A percentile compares a stretch with the other conserved stretches of the same genome.
phyloP scores from a whole-genome alignment of 2,797 vertebrate species.

The Antennarius maculatus region DNA sequence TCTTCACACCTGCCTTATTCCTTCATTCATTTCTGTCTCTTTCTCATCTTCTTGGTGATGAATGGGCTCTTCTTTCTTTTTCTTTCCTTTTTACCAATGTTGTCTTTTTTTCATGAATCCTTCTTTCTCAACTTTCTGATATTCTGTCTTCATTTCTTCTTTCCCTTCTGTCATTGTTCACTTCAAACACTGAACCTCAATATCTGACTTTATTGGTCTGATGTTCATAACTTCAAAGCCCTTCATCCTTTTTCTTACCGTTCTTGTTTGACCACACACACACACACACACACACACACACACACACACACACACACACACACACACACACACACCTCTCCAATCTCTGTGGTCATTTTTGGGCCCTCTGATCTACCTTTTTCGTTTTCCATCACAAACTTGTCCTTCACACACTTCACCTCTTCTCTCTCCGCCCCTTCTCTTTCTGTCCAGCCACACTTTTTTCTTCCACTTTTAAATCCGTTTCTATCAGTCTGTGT shows the following conservation, averaged over 20 bases:
- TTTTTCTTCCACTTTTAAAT: slow-evolving; percentile 39
- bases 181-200: slow-evolving; percentile 55
- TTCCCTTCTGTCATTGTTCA: slow-evolving; percentile 42
- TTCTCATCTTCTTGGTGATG: slow-evolving; percentile 36
- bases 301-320: slow-evolving; percentile 21
- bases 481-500: slow-evolving; percentile 11
- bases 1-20: slow-evolving; percentile 32
- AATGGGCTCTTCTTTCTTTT: slow-evolving; percentile 42
- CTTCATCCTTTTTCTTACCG: slow-evolving; percentile 57
- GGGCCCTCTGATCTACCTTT: slow-evolving; percentile 42
- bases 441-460: slow-evolving; percentile 20
- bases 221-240: slow-evolving; percentile 71
- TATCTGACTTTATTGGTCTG: slow-evolving; percentile 74
- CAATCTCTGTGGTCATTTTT: slow-evolving; percentile 47
- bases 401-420: slow-evolving; percentile 33
- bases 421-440: slow-evolving; percentile 11
- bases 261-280: slow-evolving; percentile 22
- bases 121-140: slow-evolving; percentile 16
- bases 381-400: slow-evolving; percentile 34
- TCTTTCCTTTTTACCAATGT: background rate
- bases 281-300: background rate
- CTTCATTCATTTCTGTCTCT: background rate
- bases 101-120: slow-evolving; percentile 27
- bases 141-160: slow-evolving; percentile 30
- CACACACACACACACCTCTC: slow-evolving; percentile 34